Base-by-base conservation (phyloP, 2,113 vertebrate genomes). In the Amphilophus citrinellus region DNA sequence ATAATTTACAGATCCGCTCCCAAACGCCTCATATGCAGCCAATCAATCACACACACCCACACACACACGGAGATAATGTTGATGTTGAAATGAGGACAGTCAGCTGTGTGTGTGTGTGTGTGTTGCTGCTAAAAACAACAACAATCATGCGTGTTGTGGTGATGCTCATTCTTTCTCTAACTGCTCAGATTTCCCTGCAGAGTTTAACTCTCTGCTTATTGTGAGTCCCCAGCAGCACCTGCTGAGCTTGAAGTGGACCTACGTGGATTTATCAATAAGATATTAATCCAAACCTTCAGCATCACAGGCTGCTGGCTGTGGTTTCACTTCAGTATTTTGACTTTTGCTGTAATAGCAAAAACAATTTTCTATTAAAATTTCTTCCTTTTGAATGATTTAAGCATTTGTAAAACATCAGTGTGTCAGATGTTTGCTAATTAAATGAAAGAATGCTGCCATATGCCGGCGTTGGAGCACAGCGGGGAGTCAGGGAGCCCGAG, bases 401-500 rank as follows among this genome's bases (percentile, higher is more conserved):
- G 68, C 47, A 35, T 56, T 1, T 73, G 27, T n/a, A 6, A 35
- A 47, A n/a, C 27, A 65, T 30, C 50, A 4, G 15, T 57, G 27
- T 66, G 60, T 22, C 10, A 37, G 37, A 14, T 30, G 50, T 71
- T 71, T 73, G 44, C 27, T 32, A 35, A 60, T 79, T 44, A 80
- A 68, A 37, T 78, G 22, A 32, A 60, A 14, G 5, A 68, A 57
- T 47, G 37, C 32, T 15, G 24, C 35, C 81, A 58, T 62, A 79
- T 80, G 82, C 35, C 7, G 6, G 17, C 7, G 35, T 11, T 58
- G 53, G 60, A 30, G 50, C 85, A 20, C 77, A 88, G 76, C 88
- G 86, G 61, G 61, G 75, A 77, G 59, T 62, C 75, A 62, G 27
- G 2, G 58, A 20, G 75, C 59, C 87, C 47, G 66, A 79, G 39